These are phyloP conservation scores for Cossypha dichroa DNA, from an alignment of 2,797 vertebrate genomes.

Conservation along the genomic window DNA sequence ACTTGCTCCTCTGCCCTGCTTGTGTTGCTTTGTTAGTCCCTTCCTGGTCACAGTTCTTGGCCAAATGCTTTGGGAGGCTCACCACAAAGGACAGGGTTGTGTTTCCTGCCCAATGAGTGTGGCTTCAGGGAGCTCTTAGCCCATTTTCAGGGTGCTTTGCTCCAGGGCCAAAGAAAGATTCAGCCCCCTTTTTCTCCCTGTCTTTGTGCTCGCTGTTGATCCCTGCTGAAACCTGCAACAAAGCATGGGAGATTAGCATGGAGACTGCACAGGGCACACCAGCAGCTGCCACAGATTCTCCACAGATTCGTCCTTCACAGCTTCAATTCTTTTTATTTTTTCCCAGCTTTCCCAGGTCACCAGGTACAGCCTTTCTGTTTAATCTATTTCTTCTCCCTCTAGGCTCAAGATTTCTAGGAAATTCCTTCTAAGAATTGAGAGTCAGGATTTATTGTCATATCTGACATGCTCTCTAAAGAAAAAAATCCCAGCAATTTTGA, in stretches of 20 bases:
- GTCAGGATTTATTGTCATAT: background rate
- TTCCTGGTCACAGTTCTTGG: background rate
- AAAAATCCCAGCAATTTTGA: background rate
- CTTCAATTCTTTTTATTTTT: background rate
- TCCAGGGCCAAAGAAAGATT: background rate
- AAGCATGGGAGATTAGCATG: background rate
- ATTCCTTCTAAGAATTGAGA: background rate
- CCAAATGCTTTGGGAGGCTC: background rate
- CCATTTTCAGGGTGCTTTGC: background rate
- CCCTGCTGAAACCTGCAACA: background rate
- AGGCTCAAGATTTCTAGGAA: background rate
- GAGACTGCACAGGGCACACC: background rate
- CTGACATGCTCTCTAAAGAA: background rate
- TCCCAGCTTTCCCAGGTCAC: background rate
- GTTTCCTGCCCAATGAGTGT: background rate
- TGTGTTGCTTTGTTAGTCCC: background rate
- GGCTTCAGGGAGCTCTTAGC: background rate
- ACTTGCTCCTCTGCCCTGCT: background rate
- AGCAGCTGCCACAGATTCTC: background rate
- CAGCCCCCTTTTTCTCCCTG: rapidly evolving
- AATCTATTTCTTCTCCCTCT: background rate
- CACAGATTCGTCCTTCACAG: background rate
- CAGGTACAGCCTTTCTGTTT: background rate
- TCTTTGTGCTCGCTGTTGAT: background rate
- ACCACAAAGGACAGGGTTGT: background rate